phyloP scores from a whole-genome alignment of 1,140 invertebrate genomes.

The Macrobrachium rosenbergii region DNA sequence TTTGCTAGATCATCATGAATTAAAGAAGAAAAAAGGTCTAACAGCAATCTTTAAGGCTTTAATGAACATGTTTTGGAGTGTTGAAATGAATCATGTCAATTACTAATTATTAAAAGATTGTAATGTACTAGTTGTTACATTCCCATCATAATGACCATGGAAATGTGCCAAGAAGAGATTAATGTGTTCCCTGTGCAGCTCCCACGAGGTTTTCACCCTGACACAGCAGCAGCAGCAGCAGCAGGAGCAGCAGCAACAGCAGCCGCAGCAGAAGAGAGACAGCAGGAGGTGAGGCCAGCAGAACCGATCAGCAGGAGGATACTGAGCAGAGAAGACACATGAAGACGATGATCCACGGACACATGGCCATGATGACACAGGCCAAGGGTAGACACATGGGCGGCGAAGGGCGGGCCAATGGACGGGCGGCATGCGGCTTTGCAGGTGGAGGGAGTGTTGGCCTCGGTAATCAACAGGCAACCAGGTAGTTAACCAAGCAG shows the following conservation, averaged over 20 bases:
- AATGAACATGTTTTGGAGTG: too few species aligned
- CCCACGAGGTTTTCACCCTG: not conserved
- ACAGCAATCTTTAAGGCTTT: too few species aligned
- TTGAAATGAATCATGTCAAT: too few species aligned
- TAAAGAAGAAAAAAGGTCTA: too few species aligned
- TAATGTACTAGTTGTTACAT: too few species aligned
- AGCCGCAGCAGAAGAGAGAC: slow-evolving; percentile 43
- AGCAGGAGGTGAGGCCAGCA: slow-evolving; percentile 47
- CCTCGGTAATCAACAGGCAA: slow-evolving; percentile 43
- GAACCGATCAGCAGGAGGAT: slow-evolving; percentile 48
- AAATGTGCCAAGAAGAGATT: not conserved
- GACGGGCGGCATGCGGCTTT: slow-evolving; percentile 44
- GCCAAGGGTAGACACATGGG: slow-evolving; percentile 47
- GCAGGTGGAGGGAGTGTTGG: slow-evolving; percentile 49
- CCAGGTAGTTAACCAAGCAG: slow-evolving; percentile 4
- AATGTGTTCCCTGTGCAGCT: slow-evolving; percentile 29
- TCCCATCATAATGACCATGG: not conserved
- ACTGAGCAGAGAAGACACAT: slow-evolving; percentile 54
- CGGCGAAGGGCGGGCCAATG: slow-evolving; percentile 40
- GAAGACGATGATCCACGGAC: slow-evolving; percentile 56
- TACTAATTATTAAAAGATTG: too few species aligned
- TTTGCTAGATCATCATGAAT: too few species aligned
- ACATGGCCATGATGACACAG: slow-evolving; percentile 44
- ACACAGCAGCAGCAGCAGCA: not conserved
- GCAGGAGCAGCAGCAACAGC: slow-evolving; percentile 28